Conservation (phyloP, 92 coral and sea anemone species). For the Porites lobata region DNA sequence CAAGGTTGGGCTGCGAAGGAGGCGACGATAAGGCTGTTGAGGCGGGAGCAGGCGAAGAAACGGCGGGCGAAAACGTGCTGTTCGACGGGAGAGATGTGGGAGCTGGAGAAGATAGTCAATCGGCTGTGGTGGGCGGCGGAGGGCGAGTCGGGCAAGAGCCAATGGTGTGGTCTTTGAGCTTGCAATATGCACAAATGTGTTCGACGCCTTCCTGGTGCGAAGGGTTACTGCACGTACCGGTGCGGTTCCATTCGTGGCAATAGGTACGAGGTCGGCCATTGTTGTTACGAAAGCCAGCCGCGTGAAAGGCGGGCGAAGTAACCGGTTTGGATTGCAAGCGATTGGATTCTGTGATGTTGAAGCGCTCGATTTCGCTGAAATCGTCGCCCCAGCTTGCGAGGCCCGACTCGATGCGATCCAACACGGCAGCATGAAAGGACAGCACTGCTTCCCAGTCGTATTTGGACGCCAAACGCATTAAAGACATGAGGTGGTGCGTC, state of each 20-base stretch:
- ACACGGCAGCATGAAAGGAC: neutral
- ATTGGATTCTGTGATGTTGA: no score
- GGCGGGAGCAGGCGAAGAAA: no score
- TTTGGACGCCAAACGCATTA: neutral
- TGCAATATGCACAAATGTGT: neutral
- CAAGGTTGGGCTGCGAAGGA: neutral
- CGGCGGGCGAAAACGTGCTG: no score
- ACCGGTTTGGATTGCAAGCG: no score
- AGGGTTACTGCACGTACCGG: neutral
- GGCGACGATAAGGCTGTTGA: neutral
- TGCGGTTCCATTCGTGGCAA: constrained; percentile 15
- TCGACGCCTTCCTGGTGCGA: neutral
- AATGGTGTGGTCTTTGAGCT: neutral
- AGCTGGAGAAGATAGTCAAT: neutral
- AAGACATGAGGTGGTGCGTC: neutral
- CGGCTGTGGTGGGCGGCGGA: neutral
- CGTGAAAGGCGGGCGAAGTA: neutral
- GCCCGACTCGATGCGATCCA: constrained; percentile 5
- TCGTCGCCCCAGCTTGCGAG: constrained; percentile 9
- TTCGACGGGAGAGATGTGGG: neutral
- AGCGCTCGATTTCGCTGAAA: neutral
- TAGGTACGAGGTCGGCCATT: neutral
- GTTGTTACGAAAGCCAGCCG: neutral
- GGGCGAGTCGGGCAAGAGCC: neutral
- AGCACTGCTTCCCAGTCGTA: neutral